Percentiles rank a stretch among this genome's conserved stretches.
Conservation (phyloP, 2,888 invertebrate genomes). For the Epinotia nisella region DNA sequence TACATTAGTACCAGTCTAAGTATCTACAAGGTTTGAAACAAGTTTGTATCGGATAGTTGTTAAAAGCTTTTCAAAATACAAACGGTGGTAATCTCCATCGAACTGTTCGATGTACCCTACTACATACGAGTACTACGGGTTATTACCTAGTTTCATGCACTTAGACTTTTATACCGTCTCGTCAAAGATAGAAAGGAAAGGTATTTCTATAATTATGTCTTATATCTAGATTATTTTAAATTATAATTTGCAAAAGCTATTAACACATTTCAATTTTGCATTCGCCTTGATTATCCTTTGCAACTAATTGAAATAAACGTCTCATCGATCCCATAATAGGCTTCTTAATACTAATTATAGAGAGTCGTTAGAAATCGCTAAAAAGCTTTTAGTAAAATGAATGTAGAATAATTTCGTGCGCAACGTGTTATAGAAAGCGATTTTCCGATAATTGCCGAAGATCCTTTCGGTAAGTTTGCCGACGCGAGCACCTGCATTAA, state of each 20-base stretch:
- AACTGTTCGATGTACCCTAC: too few relatives aligned
- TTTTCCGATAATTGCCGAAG: conserved; percentile 75
- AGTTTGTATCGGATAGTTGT: conserved; percentile 37
- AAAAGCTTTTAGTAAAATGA: conserved; percentile 71
- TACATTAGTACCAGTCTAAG: conserved; percentile 24
- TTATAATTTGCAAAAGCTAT: not conserved
- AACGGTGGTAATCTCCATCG: conserved; percentile 3
- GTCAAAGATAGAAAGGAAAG: not conserved
- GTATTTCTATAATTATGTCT: not conserved
- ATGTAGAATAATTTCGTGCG: conserved; percentile 67
- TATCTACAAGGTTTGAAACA: conserved; percentile 7
- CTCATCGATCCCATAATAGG: conserved; percentile 7
- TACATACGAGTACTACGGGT: too few relatives aligned
- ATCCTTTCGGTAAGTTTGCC: conserved; percentile 65
- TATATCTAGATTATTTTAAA: not conserved
- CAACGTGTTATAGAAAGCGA: conserved; percentile 70
- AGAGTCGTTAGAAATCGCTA: conserved; percentile 60
- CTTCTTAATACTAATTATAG: conserved; percentile 49
- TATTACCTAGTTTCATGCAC: not conserved
- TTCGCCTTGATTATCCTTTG: not conserved
- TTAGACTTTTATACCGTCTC: not conserved
- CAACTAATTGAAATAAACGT: conserved; percentile 1
- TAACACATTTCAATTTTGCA: too few relatives aligned
- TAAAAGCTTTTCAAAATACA: conserved; percentile 26
- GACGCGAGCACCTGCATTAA: conserved; percentile 79